These are phyloP conservation scores for Schizaphis graminum DNA, from an alignment of 2,888 invertebrate genomes.

Conservation along the genomic window DNA sequence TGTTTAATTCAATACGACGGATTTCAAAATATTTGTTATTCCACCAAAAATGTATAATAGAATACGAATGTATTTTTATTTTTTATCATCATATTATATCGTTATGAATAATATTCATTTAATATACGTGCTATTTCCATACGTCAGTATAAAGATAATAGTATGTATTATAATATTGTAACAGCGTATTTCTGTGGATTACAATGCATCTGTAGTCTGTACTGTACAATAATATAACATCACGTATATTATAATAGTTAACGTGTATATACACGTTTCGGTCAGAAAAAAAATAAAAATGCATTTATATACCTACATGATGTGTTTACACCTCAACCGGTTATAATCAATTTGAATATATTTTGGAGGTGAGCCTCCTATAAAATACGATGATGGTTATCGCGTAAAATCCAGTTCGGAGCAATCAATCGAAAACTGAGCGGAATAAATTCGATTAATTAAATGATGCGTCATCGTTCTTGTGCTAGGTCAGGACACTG, in stretches of 20 bases:
- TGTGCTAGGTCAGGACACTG: conserved; percentile 15
- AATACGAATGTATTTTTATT: not conserved
- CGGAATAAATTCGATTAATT: conserved; percentile 1
- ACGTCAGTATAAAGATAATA: not conserved
- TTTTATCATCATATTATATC: not conserved
- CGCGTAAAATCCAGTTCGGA: conserved; percentile 10
- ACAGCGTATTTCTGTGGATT: not conserved
- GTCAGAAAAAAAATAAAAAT: not conserved
- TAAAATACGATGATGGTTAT: not conserved
- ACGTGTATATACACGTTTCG: not conserved
- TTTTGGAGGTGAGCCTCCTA: not conserved
- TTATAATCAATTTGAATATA: conserved; percentile 5
- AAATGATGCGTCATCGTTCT: not conserved
- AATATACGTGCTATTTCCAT: not conserved
- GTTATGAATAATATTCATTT: not conserved
- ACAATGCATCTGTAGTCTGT: not conserved
- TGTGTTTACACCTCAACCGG: not conserved
- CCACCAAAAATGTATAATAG: not conserved
- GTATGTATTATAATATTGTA: not conserved
- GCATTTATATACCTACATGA: not conserved
- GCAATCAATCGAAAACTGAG: not conserved
- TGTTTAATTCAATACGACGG: not conserved
- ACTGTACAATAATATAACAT: not conserved
- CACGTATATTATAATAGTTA: not conserved
- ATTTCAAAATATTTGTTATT: conserved; percentile 25